Conservation (phyloP, 2,797 vertebrate genomes). For the Acrossocheilus wenchowensis region DNA sequence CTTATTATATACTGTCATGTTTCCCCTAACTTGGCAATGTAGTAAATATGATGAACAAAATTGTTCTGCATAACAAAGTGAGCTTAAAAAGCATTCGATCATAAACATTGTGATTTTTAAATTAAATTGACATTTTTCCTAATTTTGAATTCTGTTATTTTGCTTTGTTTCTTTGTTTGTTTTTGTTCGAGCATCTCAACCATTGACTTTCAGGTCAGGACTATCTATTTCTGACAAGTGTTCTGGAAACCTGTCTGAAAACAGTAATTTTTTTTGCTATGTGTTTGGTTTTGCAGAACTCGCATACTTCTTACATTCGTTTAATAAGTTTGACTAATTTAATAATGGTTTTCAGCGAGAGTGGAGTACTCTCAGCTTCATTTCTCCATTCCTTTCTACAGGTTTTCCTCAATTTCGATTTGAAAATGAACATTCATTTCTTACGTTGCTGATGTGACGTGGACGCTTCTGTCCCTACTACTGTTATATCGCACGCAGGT, state of each 20-base stretch:
- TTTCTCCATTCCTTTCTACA: not conserved
- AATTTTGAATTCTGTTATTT: not conserved
- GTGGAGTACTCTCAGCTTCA: not conserved
- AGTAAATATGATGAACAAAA: no score
- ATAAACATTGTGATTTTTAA: no score
- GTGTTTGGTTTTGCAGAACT: not conserved
- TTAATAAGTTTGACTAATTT: not conserved
- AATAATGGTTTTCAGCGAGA: not conserved
- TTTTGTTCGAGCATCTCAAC: not conserved
- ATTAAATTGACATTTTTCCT: no score
- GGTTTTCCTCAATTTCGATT: not conserved
- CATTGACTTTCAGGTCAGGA: not conserved
- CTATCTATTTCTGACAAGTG: not conserved
- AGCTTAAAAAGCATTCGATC: no score
- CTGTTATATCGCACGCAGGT: conserved; percentile 15
- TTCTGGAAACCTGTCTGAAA: not conserved
- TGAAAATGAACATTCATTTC: not conserved
- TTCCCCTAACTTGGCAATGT: no score
- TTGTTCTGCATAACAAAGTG: no score
- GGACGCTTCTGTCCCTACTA: not conserved
- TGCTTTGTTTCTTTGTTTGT: not conserved
- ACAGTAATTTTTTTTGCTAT: not conserved
- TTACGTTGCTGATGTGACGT: not conserved
- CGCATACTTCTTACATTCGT: no score
- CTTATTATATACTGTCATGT: no score